Conservation (phyloP, 2,113 vertebrate species). For the Lota lota region DNA sequence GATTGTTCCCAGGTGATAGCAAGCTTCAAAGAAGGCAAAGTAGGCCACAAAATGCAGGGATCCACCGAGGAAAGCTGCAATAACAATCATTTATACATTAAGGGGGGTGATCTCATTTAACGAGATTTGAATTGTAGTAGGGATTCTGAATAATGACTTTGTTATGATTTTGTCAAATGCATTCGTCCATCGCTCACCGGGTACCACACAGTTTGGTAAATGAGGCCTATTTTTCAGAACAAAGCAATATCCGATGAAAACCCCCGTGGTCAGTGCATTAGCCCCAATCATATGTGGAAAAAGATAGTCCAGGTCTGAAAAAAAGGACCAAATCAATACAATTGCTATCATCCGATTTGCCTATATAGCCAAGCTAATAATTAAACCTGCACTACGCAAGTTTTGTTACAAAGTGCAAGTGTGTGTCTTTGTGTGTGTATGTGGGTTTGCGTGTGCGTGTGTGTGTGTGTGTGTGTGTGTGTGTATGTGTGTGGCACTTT, state of each 20-base stretch:
- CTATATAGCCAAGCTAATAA: too few species aligned
- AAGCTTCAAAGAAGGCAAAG: conserved; percentile 4
- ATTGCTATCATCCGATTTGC: not conserved
- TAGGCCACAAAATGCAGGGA: conserved; percentile 1
- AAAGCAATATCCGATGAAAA: conserved; percentile 17
- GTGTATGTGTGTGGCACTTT: too few species aligned
- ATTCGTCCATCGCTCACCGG: not conserved
- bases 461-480: too few species aligned
- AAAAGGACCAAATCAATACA: not conserved
- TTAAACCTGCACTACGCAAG: too few species aligned
- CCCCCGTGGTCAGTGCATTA: conserved; percentile 4
- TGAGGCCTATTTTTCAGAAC: conserved; percentile 13
- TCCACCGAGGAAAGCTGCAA: conserved; percentile 6
- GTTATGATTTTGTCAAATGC: too few species aligned
- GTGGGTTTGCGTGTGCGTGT: not conserved
- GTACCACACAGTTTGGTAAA: conserved; percentile 19
- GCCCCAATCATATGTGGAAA: conserved; percentile 16
- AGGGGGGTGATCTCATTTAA: too few species aligned
- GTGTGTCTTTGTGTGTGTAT: not conserved
- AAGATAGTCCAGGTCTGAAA: conserved; percentile 22
- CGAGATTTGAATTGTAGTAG: too few species aligned
- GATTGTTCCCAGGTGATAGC: too few species aligned
- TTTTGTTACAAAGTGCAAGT: too few species aligned
- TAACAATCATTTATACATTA: not conserved
- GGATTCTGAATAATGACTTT: too few species aligned